Evolutionary conservation across 2,888 invertebrate species (phyloP).

Genomic region (Pyralis farinalis): DNA sequence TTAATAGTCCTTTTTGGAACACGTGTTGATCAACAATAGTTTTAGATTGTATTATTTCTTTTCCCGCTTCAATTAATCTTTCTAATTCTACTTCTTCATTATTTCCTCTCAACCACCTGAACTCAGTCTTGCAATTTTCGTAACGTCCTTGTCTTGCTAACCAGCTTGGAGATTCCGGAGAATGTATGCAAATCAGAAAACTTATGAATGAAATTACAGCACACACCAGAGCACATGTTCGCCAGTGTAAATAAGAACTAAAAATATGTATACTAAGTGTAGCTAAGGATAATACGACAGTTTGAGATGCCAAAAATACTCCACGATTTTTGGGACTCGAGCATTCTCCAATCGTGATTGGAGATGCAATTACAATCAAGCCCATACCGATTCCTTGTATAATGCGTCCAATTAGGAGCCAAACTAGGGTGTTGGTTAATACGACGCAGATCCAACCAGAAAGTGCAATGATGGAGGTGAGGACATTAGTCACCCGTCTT

Average conservation of each 20-base stretch:
- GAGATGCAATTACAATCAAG: slow-evolving; percentile 56
- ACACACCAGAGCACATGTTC: slow-evolving; percentile 67
- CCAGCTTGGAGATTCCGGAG: slow-evolving; percentile 84
- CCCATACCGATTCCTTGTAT: slow-evolving; percentile 69
- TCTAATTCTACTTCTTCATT: slow-evolving; percentile 53
- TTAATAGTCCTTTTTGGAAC: no score
- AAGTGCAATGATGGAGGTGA: slow-evolving; percentile 65
- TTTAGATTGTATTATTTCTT: slow-evolving; percentile 30
- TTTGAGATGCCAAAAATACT: slow-evolving; percentile 75
- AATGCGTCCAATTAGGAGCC: slow-evolving; percentile 43
- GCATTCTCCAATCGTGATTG: slow-evolving; percentile 75
- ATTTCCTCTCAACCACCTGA: slow-evolving; percentile 76
- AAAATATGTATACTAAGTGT: slow-evolving; percentile 79
- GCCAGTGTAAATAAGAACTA: slow-evolving; percentile 80
- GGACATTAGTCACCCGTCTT: slow-evolving; percentile 66
- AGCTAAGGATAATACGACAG: no score
- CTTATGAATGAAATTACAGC: slow-evolving; percentile 59
- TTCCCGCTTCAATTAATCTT: slow-evolving; percentile 48
- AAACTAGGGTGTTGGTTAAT: slow-evolving; percentile 51
- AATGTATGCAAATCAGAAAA: slow-evolving; percentile 45
- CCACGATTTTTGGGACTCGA: slow-evolving; percentile 80
- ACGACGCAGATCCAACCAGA: slow-evolving; percentile 77
- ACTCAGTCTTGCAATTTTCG: slow-evolving; percentile 71
- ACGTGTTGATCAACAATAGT: no score
- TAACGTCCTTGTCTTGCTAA: slow-evolving; percentile 74